Base-by-base conservation (phyloP, 2,888 invertebrate genomes). In the Aporophyla nigra region DNA sequence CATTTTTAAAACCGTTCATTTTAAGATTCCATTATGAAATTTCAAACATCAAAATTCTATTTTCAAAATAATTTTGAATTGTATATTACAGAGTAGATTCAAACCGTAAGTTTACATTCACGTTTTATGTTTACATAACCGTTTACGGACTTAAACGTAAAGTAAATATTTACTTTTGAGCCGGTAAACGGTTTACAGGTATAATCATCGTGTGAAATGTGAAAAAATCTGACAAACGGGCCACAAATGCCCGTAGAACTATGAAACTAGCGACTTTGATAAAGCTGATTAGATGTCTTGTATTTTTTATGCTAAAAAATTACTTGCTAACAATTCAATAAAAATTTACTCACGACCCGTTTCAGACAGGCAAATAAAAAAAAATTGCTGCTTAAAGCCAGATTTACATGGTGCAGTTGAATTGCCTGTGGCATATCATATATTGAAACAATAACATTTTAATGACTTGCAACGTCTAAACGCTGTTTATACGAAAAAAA, bases 191-290 rank as follows among this genome's bases (percentile, higher is more conserved):
- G 58, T 69, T 53, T 68, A 82, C 65, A 71, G 81, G 86, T 87
- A 83, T 59, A 89, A 88, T 80, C 88, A 89, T 78, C 88, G 88
- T 83, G 82, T 76, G 88, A 84, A 76, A 88, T 88, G 87, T 87
- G 87, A 89, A 88, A 78, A 89, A 83, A 70, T 84, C 86, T 88
- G 87, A 69, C 83, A 82, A 81, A 71, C 89, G 73, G 88, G 88
- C 89, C 87, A 88, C 89, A 74, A 72, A 68, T 76, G 56, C 74
- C 71, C 62, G 58, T 58, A n/a, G 62, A 82, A 82, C 76, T 83
- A 59, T 27, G 80, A 74, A 70, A 71, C 80, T 78, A 87, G 59
- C 83, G 77, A 82, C 62, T 43, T 27, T 2, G 5, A n/a, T 75
- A 24, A 56, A 82, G 75, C 24, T n/a, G 5, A 24, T 14, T 24